These are phyloP conservation scores for Enteromius paludinosus DNA, from an alignment of 2,797 vertebrate genomes.

Conservation along the genomic window DNA sequence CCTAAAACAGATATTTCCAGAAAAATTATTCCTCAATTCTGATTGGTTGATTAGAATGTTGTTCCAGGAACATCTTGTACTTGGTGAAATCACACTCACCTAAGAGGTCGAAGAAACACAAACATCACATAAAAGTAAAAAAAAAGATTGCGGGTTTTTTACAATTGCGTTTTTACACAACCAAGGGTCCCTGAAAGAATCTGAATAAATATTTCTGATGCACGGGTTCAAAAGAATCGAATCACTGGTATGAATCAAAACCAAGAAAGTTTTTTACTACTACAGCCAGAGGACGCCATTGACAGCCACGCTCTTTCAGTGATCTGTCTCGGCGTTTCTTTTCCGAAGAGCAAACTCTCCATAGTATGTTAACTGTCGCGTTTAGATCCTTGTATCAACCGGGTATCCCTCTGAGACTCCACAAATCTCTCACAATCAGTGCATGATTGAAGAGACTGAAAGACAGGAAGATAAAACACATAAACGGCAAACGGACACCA, in stretches of 20 bases:
- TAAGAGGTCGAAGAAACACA: no score
- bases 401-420: background rate
- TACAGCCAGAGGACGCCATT: no score
- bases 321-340: background rate
- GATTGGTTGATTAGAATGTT: no score
- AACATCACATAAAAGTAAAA: no score
- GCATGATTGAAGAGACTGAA: background rate
- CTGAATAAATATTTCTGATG: background rate
- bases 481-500: background rate
- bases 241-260: background rate
- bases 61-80: no score
- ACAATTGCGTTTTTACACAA: background rate
- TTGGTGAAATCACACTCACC: no score
- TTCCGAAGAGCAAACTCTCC: background rate
- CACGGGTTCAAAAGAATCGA: conserved; percentile 2
- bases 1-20: no score
- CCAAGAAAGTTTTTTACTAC: no score
- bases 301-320: no score
- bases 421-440: background rate
- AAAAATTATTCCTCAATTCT: no score
- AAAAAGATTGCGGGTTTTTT: background rate
- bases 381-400: background rate
- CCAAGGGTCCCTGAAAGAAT: background rate
- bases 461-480: background rate
- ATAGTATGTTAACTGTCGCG: background rate